These are phyloP conservation scores for Esox niger DNA, from an alignment of 2,113 vertebrate species.

Conservation along the genomic window DNA sequence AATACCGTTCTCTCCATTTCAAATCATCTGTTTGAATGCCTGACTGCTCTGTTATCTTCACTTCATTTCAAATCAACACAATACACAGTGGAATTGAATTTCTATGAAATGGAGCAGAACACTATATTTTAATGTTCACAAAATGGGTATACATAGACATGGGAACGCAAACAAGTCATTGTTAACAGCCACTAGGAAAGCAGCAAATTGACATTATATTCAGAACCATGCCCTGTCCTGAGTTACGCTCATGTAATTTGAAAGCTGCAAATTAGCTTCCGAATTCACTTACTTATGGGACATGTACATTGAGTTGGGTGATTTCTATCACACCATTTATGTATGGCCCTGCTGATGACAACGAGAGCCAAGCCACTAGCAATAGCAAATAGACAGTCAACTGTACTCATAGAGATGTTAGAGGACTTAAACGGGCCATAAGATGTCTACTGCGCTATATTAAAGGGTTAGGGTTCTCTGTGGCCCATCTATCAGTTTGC, in stretches of 20 bases:
- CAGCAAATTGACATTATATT: not conserved
- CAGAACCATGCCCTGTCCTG: conserved; percentile 3
- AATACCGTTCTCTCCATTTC: conserved; percentile 6
- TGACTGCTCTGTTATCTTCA: conserved; percentile 1
- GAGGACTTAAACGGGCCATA: no score
- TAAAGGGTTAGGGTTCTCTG: no score
- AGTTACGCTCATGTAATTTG: not conserved
- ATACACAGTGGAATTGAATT: not conserved
- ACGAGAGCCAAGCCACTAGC: not conserved
- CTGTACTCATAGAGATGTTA: not conserved
- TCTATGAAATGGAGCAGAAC: not conserved
- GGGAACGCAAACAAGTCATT: not conserved
- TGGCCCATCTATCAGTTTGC: no score
- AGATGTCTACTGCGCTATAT: no score
- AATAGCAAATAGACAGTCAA: not conserved
- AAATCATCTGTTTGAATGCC: not conserved
- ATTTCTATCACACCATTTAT: not conserved
- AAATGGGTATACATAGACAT: not conserved
- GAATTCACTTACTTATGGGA: conserved; percentile 1
- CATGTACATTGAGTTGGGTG: not conserved
- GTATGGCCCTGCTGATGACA: not conserved
- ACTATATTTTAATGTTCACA: not conserved
- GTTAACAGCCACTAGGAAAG: not conserved
- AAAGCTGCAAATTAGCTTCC: not conserved
- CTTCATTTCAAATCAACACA: not conserved